Base-by-base conservation (phyloP, 2,113 vertebrate species). In the Chaetops frenatus region DNA sequence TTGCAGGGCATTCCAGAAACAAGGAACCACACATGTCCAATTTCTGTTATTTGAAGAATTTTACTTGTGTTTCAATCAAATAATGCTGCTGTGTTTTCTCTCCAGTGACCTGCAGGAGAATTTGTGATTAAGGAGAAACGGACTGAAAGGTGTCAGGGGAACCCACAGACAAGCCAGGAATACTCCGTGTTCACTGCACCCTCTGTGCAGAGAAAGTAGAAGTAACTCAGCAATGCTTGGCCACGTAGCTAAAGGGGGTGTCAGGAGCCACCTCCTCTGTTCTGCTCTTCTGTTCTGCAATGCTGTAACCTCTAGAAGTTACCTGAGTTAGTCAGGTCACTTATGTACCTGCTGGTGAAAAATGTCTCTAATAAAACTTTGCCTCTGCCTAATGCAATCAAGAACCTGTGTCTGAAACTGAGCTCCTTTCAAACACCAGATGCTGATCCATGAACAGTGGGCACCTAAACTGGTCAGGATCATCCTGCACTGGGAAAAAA, bases 91-190 rank as follows among this genome's bases (percentile, higher is more conserved):
- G 3, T 22, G 9, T 67, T 86, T 64, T 74, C 54, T 38, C n/a
- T 56, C 25, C 88, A 97, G 97, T 95, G 84, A 95, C 96, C 72
- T 94, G 92, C 95, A 95, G 96, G 17, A 97, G 96, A 57, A 96
- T 92, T 54, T 96, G 95, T 91, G 96, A 97, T 85, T 96, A 77
- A 96, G 85, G 54, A 90, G 44, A 72, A 67, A 91, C 0, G 1
- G 82, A 73, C 67, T 23, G 40, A 79, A 92, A 90, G 73, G 62
- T 84, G 85, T 74, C 31, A 92, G 65, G 81, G 88, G 70, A 97
- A 70, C 25, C 78, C 87, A 36, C 33, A 78, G 81, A 70, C 40
- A 45, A 80, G 69, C 53, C 17, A 7, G 57, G 84, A 88, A 48
- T 53, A 56, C 67, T 65, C 25, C 0, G 8, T 66, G 67, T 65